Conservation (phyloP, 2,888 invertebrate genomes). For the Macroteleia sp. region DNA sequence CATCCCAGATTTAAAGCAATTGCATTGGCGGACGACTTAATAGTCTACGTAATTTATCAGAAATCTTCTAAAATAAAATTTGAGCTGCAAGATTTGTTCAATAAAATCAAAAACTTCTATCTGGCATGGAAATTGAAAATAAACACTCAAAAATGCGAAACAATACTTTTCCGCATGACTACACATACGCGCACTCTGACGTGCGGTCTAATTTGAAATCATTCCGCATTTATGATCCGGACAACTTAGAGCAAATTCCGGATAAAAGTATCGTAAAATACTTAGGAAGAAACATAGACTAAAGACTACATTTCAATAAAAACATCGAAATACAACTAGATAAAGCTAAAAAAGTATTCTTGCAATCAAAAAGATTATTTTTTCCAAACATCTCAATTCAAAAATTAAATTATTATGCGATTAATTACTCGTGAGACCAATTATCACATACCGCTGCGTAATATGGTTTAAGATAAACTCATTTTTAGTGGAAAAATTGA, state of each 20-base stretch:
- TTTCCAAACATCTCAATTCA: slow-evolving; percentile 6
- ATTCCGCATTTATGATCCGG: background rate
- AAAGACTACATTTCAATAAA: background rate
- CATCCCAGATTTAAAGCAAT: slow-evolving; percentile 2
- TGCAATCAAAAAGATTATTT: slow-evolving; percentile 6
- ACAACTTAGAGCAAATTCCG: background rate
- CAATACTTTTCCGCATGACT: background rate
- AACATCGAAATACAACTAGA: slow-evolving; percentile 1
- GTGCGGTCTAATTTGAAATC: background rate
- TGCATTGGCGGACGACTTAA: slow-evolving; percentile 61
- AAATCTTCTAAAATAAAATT: background rate
- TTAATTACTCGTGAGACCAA: background rate
- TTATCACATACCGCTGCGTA: no score
- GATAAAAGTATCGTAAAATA: slow-evolving; percentile 11
- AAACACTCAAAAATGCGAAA: slow-evolving; percentile 2
- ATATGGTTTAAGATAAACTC: no score
- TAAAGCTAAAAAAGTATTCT: slow-evolving; percentile 10
- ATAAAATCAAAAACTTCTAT: background rate
- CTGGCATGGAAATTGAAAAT: background rate
- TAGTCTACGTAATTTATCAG: background rate
- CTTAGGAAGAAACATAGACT: slow-evolving; percentile 1
- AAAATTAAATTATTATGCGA: slow-evolving; percentile 22
- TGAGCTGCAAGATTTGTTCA: background rate
- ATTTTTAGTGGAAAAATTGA: no score
- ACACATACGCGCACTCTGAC: background rate